Evolutionary conservation across 2,888 invertebrate species (phyloP).

Genomic region (Mimachlamys varia): DNA sequence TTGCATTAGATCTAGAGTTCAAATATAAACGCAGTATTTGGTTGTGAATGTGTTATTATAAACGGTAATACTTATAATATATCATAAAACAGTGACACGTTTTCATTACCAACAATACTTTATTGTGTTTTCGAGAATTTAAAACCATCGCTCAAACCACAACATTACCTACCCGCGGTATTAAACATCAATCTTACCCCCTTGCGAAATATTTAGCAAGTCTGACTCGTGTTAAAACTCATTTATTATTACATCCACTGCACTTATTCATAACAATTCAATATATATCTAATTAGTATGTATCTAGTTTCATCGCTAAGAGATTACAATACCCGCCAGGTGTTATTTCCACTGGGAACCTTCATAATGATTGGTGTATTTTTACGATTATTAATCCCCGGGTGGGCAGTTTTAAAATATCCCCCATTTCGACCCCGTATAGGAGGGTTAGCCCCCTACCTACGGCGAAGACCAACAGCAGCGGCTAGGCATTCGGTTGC

Average conservation of each 20-base stretch:
- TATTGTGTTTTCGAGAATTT: too few relatives aligned
- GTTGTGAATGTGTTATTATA: too few relatives aligned
- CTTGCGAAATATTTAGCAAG: not conserved
- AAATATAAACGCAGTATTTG: too few relatives aligned
- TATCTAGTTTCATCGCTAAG: not conserved
- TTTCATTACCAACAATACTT: too few relatives aligned
- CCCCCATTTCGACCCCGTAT: not conserved
- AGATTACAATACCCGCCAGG: not conserved
- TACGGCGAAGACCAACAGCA: not conserved
- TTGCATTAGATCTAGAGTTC: too few relatives aligned
- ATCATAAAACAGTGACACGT: too few relatives aligned
- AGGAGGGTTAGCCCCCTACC: not conserved
- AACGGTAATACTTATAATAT: too few relatives aligned
- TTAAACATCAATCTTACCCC: not conserved
- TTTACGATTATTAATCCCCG: constrained; percentile 7
- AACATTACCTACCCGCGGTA: not conserved
- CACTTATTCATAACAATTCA: not conserved
- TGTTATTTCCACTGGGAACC: not conserved
- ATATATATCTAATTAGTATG: not conserved
- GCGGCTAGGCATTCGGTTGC: not conserved
- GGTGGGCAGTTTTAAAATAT: not conserved
- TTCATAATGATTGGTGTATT: not conserved
- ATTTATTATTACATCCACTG: not conserved
- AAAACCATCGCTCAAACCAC: too few relatives aligned
- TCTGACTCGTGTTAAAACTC: not conserved